Evolutionary conservation across 2,113 vertebrate species (phyloP), one percentile per base, ranked within the genome.

Genomic region (Chaenocephalus aceratus): DNA sequence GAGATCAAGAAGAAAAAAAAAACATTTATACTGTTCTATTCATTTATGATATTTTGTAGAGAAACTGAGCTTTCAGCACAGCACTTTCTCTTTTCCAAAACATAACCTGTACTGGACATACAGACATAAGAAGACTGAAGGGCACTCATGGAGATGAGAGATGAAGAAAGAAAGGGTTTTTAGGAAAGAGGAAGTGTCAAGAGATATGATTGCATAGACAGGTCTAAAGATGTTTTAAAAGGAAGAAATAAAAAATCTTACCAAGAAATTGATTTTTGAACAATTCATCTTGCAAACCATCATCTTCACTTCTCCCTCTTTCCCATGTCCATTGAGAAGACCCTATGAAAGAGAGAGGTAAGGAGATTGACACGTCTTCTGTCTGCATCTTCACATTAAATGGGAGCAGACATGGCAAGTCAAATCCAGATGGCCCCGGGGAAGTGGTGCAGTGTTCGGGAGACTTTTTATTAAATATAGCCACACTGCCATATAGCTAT

Each of bases 401-500:
- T 79, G 74, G 86, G 74, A 91, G 72, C 88, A 91, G 86, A 85
- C 92, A 86, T 83, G 85, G 85, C 72, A 85, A 91, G 91, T 91
- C 90, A 86, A 89, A 90, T 68, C 85, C 80, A 82, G 86, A 91
- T 86, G 77, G 83, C 89, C 86, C 87, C 58, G 15, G 88, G 86
- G 88, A 86, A 89, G 84, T 86, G 89, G 85, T 78, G 84, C 86
- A 86, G 86, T 85, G 85, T 87, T 92, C 64, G 18, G 86, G 69
- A 90, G 81, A 87, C 87, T 91, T 91, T 91, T 90, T 93, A 92
- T 92, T 92, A 91, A 91, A 92, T 91, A 92, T 88, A 92, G 86
- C 87, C 85, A 84, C 80, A 60, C 63, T 79, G 88, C 90, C 84
- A 86, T 88, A 89, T 78, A 91, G 86, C 90, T 87, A 81, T 92